Conservation (phyloP, 2,113 vertebrate genomes). For the Microcebus jonahi region DNA sequence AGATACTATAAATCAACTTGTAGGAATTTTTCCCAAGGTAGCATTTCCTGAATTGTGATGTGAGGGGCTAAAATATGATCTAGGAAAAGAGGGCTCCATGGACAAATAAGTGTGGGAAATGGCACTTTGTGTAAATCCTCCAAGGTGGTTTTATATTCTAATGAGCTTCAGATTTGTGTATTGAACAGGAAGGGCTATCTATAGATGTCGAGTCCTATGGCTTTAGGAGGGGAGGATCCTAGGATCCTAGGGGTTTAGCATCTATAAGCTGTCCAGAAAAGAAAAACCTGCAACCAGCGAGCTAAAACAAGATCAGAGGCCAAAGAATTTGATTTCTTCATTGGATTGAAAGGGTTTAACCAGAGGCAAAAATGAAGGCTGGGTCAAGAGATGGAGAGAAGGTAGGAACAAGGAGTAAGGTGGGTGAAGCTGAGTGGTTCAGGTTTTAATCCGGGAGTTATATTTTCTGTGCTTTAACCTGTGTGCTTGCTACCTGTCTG, state of each 20-base stretch:
- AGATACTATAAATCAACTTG: background rate
- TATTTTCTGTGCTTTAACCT: background rate
- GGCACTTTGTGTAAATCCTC: background rate
- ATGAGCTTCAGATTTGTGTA: background rate
- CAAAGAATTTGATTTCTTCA: background rate
- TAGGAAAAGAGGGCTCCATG: background rate
- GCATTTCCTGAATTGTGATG: background rate
- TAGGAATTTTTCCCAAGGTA: background rate
- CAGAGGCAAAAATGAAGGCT: background rate
- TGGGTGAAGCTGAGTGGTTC: background rate
- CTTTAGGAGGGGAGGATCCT: background rate
- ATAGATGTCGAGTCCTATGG: background rate
- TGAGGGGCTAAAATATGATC: background rate
- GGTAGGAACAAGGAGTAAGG: background rate
- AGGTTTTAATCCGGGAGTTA: background rate
- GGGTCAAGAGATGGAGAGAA: background rate
- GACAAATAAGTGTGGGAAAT: background rate
- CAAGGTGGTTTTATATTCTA: background rate
- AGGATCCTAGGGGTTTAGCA: background rate
- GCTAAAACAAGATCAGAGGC: background rate
- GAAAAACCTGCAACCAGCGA: background rate
- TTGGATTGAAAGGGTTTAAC: background rate
- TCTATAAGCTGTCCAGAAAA: background rate
- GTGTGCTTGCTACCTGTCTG: rapidly evolving
- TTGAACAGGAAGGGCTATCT: background rate